Evolutionary conservation across 1,140 invertebrate species (phyloP), one percentile per base, ranked within the genome.

Genomic region (Arctopsyche grandis): DNA sequence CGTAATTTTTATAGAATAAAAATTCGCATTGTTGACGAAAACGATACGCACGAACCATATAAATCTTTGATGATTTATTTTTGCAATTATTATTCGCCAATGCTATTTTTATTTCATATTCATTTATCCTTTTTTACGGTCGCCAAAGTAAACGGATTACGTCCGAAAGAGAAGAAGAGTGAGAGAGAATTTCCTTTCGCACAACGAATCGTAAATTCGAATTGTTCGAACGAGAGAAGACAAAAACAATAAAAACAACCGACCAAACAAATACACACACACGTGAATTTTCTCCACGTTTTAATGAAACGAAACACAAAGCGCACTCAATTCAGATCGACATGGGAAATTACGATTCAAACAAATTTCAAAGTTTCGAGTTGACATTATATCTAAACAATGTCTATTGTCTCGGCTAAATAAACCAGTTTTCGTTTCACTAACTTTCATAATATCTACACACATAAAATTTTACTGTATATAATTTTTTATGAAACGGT

Each of bases 61-160:
- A n/a, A n/a, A n/a, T n/a, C n/a, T n/a, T n/a, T n/a, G n/a, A n/a
- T n/a, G n/a, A n/a, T n/a, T n/a, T n/a, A n/a, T 38, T 38, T 60
- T 60, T 21, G 56, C 16, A 16, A 21, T n/a, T 52, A n/a, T 19
- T 19, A 52, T 52, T 52, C 48, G 56, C 21, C 29, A 38, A 38
- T 38, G 29, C 29, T 38, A 38, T 38, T 38, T 38, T 38, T 4
- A 7, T 38, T 38, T 38, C 16, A 60, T 21, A 60, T 60, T 60
- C 9, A 3, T 21, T 21, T 19, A 19, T 19, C 16, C 7, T 52
- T 12, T 7, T 60, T 60, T 21, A 60, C 56, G 56, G 16, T 9
- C 56, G 21, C 48, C 56, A 60, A 60, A 60, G 21, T 60, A 60
- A 60, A 21, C 56, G n/a, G 56, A 60, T 60, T 60, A 60, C 29